phyloP scores from a whole-genome alignment of 2,888 invertebrate genomes.

The Drosophila rubida region DNA sequence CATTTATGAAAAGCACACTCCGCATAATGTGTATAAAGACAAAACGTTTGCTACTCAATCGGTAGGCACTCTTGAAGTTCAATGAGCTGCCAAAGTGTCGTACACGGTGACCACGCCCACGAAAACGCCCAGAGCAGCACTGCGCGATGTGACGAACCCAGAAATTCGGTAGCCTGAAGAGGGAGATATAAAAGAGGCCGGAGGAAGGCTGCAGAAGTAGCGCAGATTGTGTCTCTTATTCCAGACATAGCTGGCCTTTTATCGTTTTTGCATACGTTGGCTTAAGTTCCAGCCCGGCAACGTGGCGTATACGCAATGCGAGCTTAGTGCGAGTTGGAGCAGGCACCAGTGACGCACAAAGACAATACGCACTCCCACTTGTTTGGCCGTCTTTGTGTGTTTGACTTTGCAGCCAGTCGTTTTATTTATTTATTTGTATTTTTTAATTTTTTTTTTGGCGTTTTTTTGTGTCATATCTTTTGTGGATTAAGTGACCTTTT shows the following conservation, averaged over 20 bases:
- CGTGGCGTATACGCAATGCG: slow-evolving; percentile 48
- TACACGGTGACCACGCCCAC: slow-evolving; percentile 41
- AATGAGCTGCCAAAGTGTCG: slow-evolving; percentile 34
- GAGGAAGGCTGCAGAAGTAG: slow-evolving; percentile 13
- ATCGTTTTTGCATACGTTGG: slow-evolving; percentile 49
- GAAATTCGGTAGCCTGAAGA: not conserved
- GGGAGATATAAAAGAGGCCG: not conserved
- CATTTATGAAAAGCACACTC: slow-evolving; percentile 50
- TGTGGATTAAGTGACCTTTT: slow-evolving; percentile 54
- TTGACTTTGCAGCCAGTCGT: slow-evolving; percentile 25
- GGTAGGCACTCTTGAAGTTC: slow-evolving; percentile 38
- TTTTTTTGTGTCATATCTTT: slow-evolving; percentile 28
- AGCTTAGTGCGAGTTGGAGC: slow-evolving; percentile 8
- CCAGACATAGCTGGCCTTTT: slow-evolving; percentile 27
- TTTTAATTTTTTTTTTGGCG: too few species aligned
- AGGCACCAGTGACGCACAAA: slow-evolving; percentile 22
- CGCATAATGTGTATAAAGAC: too few species aligned
- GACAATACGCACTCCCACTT: slow-evolving; percentile 11
- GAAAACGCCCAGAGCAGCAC: slow-evolving; percentile 11
- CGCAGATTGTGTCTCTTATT: slow-evolving; percentile 32
- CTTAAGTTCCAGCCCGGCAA: slow-evolving; percentile 39
- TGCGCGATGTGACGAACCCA: slow-evolving; percentile 15
- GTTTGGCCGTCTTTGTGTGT: slow-evolving; percentile 17
- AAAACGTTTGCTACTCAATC: slow-evolving; percentile 33
- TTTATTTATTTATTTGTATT: slow-evolving; percentile 30